Base-by-base conservation (phyloP, 1,140 invertebrate genomes). In the Hycleus phaleratus region DNA sequence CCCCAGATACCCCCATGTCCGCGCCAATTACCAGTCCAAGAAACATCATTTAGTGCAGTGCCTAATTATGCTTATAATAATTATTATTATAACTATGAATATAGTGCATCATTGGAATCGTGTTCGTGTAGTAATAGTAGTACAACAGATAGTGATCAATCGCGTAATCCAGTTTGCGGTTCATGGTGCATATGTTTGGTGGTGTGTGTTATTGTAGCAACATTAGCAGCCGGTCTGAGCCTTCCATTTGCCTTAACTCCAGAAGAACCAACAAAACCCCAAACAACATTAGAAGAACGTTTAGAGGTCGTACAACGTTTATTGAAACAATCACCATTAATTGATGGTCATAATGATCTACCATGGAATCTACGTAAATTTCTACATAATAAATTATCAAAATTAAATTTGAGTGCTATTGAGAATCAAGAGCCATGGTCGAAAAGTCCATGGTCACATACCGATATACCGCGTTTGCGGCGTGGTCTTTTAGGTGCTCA, bases 301-400 rank as follows among this genome's bases (percentile, higher is more conserved):
- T 44, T 71, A 40, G 55, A 68, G 8, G 45, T 64, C 42, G 63
- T 69, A 26, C 47, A 58, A 44, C 49, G 56, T 49, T 77, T 84
- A 64, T 73, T 84, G 58, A 78, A 79, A 50, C 81, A 83, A 54
- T 77, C 79, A 9, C 82, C 82, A 6, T 74, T 84, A 8, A 77
- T 81, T 26, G 82, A 84, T 74, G 92, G 90, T 49, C 91, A 93
- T 75, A 94, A 93, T 74, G 90, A 93, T 75, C 81, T 93, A 68
- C 86, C 91, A 42, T 91, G 87, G 85, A 90, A 91, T 69, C 83
- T 91, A 59, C 78, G 88, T 60, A 87, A 86, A 68, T 87, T 88
- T 72, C 81, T 88, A 56, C 84, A 91, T 73, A 93, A 92, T 75
- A 85, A 87, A 73, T 79, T 95, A 46, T 81, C 84, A 45, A 80